phyloP scores from a whole-genome alignment of 2,888 invertebrate species.

The Ectropis crepuscularia region DNA sequence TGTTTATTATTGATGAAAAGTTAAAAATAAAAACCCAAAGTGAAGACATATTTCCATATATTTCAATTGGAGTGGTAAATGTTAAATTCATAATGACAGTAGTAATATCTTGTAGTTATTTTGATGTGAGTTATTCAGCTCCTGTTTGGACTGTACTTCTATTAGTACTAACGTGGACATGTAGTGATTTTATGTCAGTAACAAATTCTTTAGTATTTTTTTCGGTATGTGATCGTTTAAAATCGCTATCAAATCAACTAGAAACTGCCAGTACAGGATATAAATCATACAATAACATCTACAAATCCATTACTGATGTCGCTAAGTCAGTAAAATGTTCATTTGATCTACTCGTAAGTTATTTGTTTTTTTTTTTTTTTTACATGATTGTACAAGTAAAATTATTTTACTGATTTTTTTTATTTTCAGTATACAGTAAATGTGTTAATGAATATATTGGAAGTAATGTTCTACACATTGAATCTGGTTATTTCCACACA shows the following conservation, averaged over 20 bases:
- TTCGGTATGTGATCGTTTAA: background rate
- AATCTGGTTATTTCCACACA: no score
- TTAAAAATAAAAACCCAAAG: background rate
- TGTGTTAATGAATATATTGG: no score
- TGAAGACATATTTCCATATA: background rate
- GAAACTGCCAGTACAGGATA: background rate
- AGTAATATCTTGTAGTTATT: background rate
- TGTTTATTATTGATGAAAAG: background rate
- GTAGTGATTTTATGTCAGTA: background rate
- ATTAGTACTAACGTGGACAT: background rate
- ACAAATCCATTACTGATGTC: slow-evolving; percentile 2
- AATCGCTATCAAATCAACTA: background rate
- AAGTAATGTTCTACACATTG: no score
- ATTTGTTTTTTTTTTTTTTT: background rate
- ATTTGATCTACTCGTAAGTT: slow-evolving; percentile 5
- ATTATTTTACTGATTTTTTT: background rate
- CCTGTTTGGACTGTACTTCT: background rate
- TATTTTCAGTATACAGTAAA: background rate
- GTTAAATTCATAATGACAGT: background rate
- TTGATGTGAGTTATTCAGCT: background rate
- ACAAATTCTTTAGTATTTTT: background rate
- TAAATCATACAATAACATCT: background rate
- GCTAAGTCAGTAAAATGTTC: background rate
- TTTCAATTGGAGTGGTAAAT: background rate
- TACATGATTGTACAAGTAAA: background rate